Evolutionary conservation across 2,797 vertebrate genomes (phyloP).

Genomic region (Borostomias antarcticus): DNA sequence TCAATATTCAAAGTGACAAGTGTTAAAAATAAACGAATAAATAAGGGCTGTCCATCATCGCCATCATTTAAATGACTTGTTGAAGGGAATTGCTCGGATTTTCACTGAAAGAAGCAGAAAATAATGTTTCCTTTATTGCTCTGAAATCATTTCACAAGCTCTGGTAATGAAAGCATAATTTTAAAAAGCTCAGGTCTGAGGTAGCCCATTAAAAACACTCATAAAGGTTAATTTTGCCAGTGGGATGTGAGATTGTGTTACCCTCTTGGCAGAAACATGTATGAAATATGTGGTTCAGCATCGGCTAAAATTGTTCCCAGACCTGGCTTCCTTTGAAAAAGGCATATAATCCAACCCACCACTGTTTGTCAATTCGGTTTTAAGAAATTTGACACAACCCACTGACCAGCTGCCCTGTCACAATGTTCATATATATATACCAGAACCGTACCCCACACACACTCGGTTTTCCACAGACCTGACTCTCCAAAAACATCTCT

Average conservation of each 20-base stretch:
- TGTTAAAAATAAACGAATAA: slow-evolving; percentile 52
- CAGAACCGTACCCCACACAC: neutral
- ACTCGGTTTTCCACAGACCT: neutral
- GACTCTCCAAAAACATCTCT: neutral
- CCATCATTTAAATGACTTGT: slow-evolving; percentile 53
- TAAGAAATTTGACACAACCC: slow-evolving; percentile 46
- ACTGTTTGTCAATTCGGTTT: slow-evolving; percentile 60
- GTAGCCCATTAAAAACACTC: slow-evolving; percentile 90
- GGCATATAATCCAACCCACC: slow-evolving; percentile 53
- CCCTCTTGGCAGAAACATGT: slow-evolving; percentile 83
- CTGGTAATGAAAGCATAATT: slow-evolving; percentile 80
- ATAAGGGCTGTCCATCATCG: slow-evolving; percentile 51
- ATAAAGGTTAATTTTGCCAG: slow-evolving; percentile 89
- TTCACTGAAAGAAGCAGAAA: slow-evolving; percentile 59
- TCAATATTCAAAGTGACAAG: slow-evolving; percentile 8
- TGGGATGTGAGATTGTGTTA: slow-evolving; percentile 86
- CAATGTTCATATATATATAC: slow-evolving; percentile 50
- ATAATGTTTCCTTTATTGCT: slow-evolving; percentile 70
- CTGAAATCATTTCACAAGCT: slow-evolving; percentile 74
- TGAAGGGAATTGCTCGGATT: slow-evolving; percentile 63
- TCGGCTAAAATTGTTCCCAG: slow-evolving; percentile 72
- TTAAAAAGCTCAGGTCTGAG: slow-evolving; percentile 84
- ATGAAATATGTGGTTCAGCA: slow-evolving; percentile 86
- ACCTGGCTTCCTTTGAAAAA: slow-evolving; percentile 63
- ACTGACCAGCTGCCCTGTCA: slow-evolving; percentile 52